Percentiles rank a stretch among this genome's conserved stretches.
phyloP scores from a whole-genome alignment of 2,797 vertebrate genomes.

The Ammospiza maritima region DNA sequence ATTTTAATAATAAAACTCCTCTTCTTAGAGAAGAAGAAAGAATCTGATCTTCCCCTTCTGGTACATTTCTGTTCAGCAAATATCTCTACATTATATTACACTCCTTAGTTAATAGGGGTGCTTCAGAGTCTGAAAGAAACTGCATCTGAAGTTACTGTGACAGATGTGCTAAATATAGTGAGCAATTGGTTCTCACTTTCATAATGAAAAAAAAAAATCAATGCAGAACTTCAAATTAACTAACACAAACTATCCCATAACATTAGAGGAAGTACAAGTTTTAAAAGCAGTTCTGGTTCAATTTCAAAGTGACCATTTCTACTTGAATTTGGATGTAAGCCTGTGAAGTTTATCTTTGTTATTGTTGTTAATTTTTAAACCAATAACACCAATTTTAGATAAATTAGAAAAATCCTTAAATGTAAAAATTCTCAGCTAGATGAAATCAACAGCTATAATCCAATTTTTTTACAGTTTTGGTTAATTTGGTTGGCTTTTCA shows the following conservation, averaged over 20 bases:
- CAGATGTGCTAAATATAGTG: not conserved
- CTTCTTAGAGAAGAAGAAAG: not conserved
- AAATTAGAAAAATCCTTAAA: not conserved
- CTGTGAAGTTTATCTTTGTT: not conserved
- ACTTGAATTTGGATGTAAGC: not conserved
- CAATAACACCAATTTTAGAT: not conserved
- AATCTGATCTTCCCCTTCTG: not conserved
- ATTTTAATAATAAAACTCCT: constrained; percentile 32
- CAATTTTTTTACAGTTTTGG: not conserved
- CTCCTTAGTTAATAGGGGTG: not conserved
- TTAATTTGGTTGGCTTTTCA: not conserved
- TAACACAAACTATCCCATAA: not conserved
- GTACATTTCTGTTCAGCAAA: not conserved
- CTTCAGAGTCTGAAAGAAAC: not conserved
- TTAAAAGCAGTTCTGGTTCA: not conserved
- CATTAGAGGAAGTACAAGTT: not conserved
- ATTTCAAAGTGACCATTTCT: not conserved
- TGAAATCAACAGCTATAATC: not conserved
- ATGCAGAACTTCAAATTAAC: not conserved
- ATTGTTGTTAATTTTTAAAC: not conserved
- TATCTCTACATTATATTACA: not conserved
- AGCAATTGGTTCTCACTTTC: not conserved
- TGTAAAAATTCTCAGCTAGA: not conserved
- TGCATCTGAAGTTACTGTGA: not conserved
- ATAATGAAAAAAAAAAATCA: not conserved